Base-by-base conservation (phyloP, 1,140 invertebrate genomes). In the Macrosteles quadrilineatus region DNA sequence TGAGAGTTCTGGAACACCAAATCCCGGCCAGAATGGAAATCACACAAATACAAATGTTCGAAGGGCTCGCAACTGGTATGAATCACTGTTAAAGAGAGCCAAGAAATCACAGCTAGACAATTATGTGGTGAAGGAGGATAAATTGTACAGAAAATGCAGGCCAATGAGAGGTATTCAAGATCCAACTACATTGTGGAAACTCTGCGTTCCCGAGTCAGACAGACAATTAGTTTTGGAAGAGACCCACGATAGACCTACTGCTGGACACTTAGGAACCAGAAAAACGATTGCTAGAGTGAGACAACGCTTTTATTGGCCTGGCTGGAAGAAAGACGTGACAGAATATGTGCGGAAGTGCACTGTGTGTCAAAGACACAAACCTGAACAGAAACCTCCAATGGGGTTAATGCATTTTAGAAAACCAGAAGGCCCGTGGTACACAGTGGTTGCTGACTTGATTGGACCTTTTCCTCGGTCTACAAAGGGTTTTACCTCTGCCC, bases 361-460 rank as follows among this genome's bases (percentile, higher is more conserved):
- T 0, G 68, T n/a, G 1, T 80, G 77, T 72, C 76, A 76, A 66
- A 43, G 43, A 17, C 71, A 74, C 57, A 82, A 82, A 66, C 57
- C 67, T 1, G 70, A 63, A 17, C 78, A 79, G 30, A 70, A 74
- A 29, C 21, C 62, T n/a, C 69, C 76, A 9, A 65, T 66, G 6
- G 80, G 77, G 25, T 64, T 73, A 71, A 81, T 81, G 78, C 74
- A 66, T 30, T 75, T 12, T 63, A 70, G 43, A 71, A 74, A 2
- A 59, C 74, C 76, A 0, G 69, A 32, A 63, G 25, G 62, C 29
- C 77, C 76, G 2, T 82, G 78, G 76, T 74, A 80, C 50, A 76
- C 71, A 6, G 68, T 80, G 0, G 77, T 77, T 0, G 74, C 78
- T 0, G 81, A 84, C 69, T 43, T 83, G 0, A 75, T 83, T 66